A percentile compares a stretch with the other conserved stretches of the same genome.
These are phyloP conservation scores for Deroplatys truncata DNA, from an alignment of 2,888 invertebrate genomes.

Conservation along the genomic window DNA sequence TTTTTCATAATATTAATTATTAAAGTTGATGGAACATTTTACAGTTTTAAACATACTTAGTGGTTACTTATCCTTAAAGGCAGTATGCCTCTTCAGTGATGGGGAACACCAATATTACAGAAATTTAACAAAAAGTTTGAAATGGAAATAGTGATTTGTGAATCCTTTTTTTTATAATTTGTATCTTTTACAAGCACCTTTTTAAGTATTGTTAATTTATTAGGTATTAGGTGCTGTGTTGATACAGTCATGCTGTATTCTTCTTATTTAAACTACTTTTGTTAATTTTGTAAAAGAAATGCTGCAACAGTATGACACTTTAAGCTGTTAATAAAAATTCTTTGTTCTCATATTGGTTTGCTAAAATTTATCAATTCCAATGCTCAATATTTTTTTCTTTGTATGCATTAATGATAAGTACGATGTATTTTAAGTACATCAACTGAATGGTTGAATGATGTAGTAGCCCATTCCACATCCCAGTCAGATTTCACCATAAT, in stretches of 20 bases:
- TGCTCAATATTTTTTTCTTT: neutral
- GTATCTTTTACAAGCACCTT: neutral
- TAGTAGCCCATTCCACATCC: too few relatives aligned
- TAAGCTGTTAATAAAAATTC: neutral
- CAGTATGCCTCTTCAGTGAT: neutral
- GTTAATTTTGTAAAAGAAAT: neutral
- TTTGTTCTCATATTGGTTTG: neutral
- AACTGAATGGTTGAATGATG: too few relatives aligned
- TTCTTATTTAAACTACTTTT: neutral
- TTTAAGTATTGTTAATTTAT: neutral
- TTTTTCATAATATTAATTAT: constrained; percentile 1
- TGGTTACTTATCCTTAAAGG: neutral
- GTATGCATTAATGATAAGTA: neutral
- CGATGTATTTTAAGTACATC: too few relatives aligned
- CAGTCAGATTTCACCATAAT: too few relatives aligned
- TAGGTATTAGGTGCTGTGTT: neutral
- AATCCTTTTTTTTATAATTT: neutral
- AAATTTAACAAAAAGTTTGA: neutral
- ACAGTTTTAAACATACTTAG: constrained; percentile 3
- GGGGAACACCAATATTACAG: constrained; percentile 18
- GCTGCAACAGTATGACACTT: neutral
- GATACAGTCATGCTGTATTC: neutral
- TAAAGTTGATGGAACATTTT: constrained; percentile 6
- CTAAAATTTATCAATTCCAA: neutral
- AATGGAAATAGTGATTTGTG: neutral